A percentile compares a stretch with the other conserved stretches of the same genome.
Conservation (phyloP, 92 coral and sea anemone species). For the Nematostella vectensis region DNA sequence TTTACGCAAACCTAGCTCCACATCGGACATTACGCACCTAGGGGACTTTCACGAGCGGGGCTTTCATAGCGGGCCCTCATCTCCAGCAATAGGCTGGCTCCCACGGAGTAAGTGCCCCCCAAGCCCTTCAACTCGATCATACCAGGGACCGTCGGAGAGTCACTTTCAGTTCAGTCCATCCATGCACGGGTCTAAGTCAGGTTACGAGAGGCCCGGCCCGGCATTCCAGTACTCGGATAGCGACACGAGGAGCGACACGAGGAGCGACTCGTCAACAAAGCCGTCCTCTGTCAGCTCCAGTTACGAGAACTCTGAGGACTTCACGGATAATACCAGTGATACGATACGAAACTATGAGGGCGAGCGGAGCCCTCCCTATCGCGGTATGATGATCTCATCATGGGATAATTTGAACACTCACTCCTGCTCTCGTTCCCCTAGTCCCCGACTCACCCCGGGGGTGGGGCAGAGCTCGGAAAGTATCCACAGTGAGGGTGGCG, state of each 20-base stretch:
- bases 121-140: constrained; percentile 56
- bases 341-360: constrained; percentile 20
- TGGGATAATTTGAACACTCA: constrained; percentile 50
- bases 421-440: constrained; percentile 45
- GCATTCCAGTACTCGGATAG: constrained; percentile 87
- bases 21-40: constrained; percentile 25
- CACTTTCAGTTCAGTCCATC: constrained; percentile 32
- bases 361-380: constrained; percentile 54
- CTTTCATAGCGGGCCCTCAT: constrained; percentile 41
- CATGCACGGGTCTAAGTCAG: constrained; percentile 40
- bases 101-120: constrained; percentile 48
- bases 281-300: constrained; percentile 79
- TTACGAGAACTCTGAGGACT: constrained; percentile 72
- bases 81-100: constrained; percentile 33
- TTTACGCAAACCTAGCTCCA: constrained; percentile 29
- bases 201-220: constrained; percentile 45
- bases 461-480: constrained; percentile 77
- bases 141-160: constrained; percentile 29
- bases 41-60: constrained; percentile 33
- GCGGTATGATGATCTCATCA: constrained; percentile 52
- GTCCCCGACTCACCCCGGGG: constrained; percentile 36
- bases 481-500: constrained; percentile 48
- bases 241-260: constrained; percentile 69
- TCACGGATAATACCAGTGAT: constrained; percentile 31
- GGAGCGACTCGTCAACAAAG: constrained; percentile 78